Percentiles rank a stretch among this genome's conserved stretches.
phyloP scores from a whole-genome alignment of 1,140 invertebrate species.

The Tetramorium parvispinum region DNA sequence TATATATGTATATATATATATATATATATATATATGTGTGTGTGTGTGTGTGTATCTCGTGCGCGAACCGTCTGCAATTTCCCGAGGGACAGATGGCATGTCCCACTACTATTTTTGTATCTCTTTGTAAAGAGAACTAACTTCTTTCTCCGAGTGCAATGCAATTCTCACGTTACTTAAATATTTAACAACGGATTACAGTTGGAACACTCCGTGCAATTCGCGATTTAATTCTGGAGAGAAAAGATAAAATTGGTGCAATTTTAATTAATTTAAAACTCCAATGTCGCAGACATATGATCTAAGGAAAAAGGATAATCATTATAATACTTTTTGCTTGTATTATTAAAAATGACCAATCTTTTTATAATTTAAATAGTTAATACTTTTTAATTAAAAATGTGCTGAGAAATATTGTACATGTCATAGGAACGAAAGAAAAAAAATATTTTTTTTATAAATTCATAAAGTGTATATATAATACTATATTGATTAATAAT shows the following conservation, averaged over 20 bases:
- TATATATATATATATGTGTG: not conserved
- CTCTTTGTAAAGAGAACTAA: not conserved
- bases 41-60: no score
- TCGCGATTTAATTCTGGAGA: not conserved
- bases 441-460: not conserved
- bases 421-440: not conserved
- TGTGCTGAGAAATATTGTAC: not conserved
- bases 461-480: not conserved
- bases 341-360: not conserved
- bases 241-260: not conserved
- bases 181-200: constrained; percentile 11
- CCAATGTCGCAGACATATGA: not conserved
- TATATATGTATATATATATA: no score
- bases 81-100: not conserved
- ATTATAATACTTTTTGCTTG: not conserved
- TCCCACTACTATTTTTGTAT: constrained; percentile 13
- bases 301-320: not conserved
- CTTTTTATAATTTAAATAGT: not conserved
- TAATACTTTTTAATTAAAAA: not conserved
- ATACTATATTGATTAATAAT: not conserved
- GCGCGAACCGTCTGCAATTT: not conserved
- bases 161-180: constrained; percentile 16
- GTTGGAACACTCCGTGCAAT: not conserved
- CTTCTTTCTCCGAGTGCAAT: not conserved
- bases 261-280: not conserved